phyloP scores from a whole-genome alignment of 2,797 vertebrate species.

The Alfaro cultratus region DNA sequence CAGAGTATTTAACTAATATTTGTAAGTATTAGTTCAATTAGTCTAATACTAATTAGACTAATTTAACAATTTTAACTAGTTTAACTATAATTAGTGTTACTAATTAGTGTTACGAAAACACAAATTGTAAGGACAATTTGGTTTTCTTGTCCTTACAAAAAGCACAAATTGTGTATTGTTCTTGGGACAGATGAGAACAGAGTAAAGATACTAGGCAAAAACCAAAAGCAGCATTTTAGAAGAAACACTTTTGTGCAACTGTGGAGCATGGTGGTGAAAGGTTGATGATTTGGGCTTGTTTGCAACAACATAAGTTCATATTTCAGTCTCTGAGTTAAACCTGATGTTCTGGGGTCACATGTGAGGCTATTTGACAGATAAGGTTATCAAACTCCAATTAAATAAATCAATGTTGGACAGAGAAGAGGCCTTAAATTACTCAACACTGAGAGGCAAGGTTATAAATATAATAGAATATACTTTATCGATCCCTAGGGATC shows the following conservation, averaged over 20 bases:
- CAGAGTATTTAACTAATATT: no score
- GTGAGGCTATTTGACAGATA: neutral
- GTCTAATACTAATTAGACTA: no score
- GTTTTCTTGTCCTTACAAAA: no score
- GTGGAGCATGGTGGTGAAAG: neutral
- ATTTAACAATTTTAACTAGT: no score
- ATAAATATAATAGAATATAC: neutral
- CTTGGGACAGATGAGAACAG: neutral
- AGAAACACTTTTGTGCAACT: neutral
- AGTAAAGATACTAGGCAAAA: neutral
- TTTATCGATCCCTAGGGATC: no score
- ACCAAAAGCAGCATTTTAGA: neutral
- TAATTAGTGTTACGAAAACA: no score
- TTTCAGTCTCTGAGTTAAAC: neutral
- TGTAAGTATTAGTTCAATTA: no score
- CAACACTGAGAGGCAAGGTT: neutral
- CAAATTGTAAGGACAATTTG: no score
- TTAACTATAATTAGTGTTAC: no score
- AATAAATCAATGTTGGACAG: neutral
- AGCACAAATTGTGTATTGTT: neutral
- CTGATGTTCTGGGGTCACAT: neutral
- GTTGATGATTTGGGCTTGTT: neutral
- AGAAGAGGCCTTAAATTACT: neutral
- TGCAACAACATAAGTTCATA: neutral
- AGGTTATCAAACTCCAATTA: neutral